Percentiles rank a stretch among this genome's conserved stretches.
phyloP scores from a whole-genome alignment of 1,140 invertebrate species.

The Parapsyche elsis region DNA sequence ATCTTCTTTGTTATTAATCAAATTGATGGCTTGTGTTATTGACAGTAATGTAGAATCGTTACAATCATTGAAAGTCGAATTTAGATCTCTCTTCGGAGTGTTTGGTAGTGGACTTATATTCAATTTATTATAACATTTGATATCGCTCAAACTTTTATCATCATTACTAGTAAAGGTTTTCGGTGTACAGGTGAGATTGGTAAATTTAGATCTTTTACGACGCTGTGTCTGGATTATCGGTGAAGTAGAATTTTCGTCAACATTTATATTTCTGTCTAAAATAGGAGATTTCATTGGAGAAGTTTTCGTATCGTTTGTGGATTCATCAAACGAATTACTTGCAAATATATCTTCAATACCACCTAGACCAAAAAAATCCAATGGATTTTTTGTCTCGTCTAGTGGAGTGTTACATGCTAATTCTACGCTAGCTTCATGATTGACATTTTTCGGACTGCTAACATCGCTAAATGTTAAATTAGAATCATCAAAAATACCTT shows the following conservation, averaged over 20 bases:
- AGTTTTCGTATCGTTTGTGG: neutral
- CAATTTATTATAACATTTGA: too few relatives aligned
- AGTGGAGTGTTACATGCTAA: neutral
- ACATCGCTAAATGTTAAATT: neutral
- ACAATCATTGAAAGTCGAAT: too few relatives aligned
- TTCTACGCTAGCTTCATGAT: neutral
- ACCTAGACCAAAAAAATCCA: slow-evolving; percentile 63
- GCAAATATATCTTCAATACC: slow-evolving; percentile 65
- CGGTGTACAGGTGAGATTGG: neutral
- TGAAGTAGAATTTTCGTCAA: neutral
- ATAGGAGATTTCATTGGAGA: neutral
- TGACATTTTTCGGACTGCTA: neutral
- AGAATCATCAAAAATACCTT: slow-evolving; percentile 62
- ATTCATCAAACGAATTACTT: slow-evolving; percentile 57
- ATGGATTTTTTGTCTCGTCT: slow-evolving; percentile 56
- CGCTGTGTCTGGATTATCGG: slow-evolving; percentile 1
- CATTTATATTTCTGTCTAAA: neutral
- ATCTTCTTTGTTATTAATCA: slow-evolving; percentile 5
- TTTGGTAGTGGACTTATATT: too few relatives aligned
- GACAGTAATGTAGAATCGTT: neutral
- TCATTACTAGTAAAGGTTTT: neutral
- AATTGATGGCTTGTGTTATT: slow-evolving; percentile 1
- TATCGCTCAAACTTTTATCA: neutral
- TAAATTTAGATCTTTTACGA: neutral
- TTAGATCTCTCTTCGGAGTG: too few relatives aligned